A percentile compares a stretch with the other conserved stretches of the same genome.
phyloP scores from a whole-genome alignment of 1,140 invertebrate species.

The Caenorhabditis briggsae region DNA sequence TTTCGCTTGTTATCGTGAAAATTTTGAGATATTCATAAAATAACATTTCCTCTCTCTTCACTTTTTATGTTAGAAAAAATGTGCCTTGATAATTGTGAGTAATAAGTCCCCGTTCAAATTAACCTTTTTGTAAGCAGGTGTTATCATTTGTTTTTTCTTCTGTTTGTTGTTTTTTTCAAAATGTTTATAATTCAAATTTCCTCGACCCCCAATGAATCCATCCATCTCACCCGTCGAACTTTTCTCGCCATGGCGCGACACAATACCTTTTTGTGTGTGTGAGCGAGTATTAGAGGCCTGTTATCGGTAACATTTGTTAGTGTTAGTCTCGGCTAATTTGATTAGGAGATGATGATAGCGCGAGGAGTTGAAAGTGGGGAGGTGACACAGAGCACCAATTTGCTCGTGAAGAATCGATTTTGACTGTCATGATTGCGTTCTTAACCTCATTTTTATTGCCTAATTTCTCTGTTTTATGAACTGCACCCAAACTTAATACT shows the following conservation, averaged over 20 bases:
- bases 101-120: constrained; percentile 27
- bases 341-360: constrained; percentile 45
- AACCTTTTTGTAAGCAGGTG: background rate
- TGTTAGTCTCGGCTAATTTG: constrained; percentile 53
- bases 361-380: constrained; percentile 25
- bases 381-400: constrained; percentile 21
- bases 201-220: background rate
- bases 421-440: constrained; percentile 11
- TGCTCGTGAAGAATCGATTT: constrained; percentile 54
- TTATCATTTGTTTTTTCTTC: background rate
- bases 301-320: constrained; percentile 46
- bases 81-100: constrained; percentile 51
- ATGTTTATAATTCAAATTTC: background rate
- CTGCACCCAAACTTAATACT: background rate
- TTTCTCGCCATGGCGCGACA: background rate
- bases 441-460: constrained; percentile 15
- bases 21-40: constrained; percentile 38
- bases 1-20: constrained; percentile 18
- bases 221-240: background rate
- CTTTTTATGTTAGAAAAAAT: background rate
- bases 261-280: background rate
- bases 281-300: constrained; percentile 32
- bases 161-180: background rate
- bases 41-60: background rate
- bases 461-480: constrained; percentile 1